Evolutionary conservation across 2,113 vertebrate genomes (phyloP), one percentile per base, ranked within the genome.

Genomic region (Protobothrops mucrosquamatus): DNA sequence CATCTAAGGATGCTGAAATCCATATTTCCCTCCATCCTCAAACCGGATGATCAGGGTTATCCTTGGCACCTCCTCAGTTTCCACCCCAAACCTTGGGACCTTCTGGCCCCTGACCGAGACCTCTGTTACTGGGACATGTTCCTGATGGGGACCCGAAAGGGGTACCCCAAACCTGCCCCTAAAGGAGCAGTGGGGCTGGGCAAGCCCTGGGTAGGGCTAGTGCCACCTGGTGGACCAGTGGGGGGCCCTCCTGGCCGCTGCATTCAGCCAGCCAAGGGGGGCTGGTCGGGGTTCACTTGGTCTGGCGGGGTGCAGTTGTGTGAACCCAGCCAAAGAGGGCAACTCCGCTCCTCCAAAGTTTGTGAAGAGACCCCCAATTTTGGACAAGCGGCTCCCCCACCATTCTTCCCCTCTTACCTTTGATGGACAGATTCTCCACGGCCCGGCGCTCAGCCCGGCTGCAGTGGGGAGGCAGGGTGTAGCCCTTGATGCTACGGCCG

Each of bases 401-500:
- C 3, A 2, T 14, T 52, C 39, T 48, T 43, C 34, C 18, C 6
- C 12, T 20, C 96, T 95, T 94, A 99, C 99, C 98, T 93, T 98
- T 97, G 48, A 99, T 98, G 51, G 98, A 98, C 93, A 99, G 97
- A 7, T 98, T 98, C 97, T 99, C 97, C 14, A 99, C 97, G 0
- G 92, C 96, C 92, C 99, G 98, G 93, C 98, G 98, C 98, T 99
- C 99, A 0, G 98, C 99, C 1, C 99, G 98, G 98, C 98, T 99
- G 98, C 98, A 98, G 98, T 99, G 98, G 2, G 99, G 98, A 43
- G 99, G 99, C 97, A 99, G 97, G n/a, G 98, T 98, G 96, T 98
- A 98, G 48, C 98, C 99, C 97, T 99, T 99, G 98, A 99, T 98
- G 97, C 98, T 99, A 92, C 99, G 98, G 46, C 99, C 99, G 0